Evolutionary conservation across 2,797 vertebrate genomes (phyloP), one percentile per base, ranked within the genome.

Genomic region (Myotis planiceps): DNA sequence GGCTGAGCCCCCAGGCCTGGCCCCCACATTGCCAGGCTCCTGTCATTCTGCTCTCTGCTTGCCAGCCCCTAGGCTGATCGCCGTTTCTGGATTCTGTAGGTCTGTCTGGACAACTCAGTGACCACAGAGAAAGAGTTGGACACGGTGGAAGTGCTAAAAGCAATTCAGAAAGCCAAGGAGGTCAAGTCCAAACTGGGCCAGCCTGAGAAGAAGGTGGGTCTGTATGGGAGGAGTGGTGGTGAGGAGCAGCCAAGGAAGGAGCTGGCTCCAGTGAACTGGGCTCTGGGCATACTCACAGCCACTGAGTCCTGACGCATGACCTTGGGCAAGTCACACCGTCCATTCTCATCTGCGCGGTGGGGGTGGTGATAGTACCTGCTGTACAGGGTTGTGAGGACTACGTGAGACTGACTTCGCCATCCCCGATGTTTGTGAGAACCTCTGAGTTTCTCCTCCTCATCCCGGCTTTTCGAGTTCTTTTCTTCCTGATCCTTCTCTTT

Each of bases 121-220:
- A 99, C 99, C 16, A 99, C 99, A 51, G 99, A 99, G 98, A 99
- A 99, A 96, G 99, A 99, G 93, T 97, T 99, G 79, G 99, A 99
- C 98, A 99, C 99, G 0, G 99, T 99, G 71, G 99, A 99, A 98
- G 99, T 99, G 72, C 96, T 99, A 58, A 99, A 99, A 98, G 99
- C 99, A 91, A 99, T 99, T 98, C 99, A 99, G 97, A 99, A 99
- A 99, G 99, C 99, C 97, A 99, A 99, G 98, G 99, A 99, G 96
- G 99, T 99, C 90, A 99, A 99, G 98, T 99, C 99, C 96, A 98
- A 99, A 97, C 99, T 99, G 99, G 99, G 98, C 96, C 99, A 98
- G 98, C 94, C 98, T 9, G 99, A 99, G 90, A 99, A 99, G 98
- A 99, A 99, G 99, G 99, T 99, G 98, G 94, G 98, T 78, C 14